These are phyloP conservation scores for Dromas ardeola DNA, from an alignment of 2,113 vertebrate genomes.

Conservation along the genomic window DNA sequence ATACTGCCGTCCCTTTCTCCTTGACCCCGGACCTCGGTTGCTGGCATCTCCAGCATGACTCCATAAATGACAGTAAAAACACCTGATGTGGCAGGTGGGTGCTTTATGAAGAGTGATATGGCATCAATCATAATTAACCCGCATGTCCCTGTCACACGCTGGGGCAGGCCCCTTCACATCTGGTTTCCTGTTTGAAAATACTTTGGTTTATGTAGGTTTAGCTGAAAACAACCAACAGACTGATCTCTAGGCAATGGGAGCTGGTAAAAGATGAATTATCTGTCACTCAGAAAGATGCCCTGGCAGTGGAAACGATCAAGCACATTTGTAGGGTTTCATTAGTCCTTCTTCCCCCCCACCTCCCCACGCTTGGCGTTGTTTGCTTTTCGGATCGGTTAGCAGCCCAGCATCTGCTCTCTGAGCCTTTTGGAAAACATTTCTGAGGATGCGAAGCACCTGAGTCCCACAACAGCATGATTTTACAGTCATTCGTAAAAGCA, in stretches of 20 bases:
- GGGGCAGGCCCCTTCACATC: slow-evolving; percentile 78
- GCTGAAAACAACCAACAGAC: slow-evolving; percentile 72
- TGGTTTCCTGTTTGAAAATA: slow-evolving; percentile 81
- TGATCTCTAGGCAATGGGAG: slow-evolving; percentile 71
- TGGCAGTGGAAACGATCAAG: slow-evolving; percentile 68
- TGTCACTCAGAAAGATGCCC: slow-evolving; percentile 73
- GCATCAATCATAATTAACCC: slow-evolving; percentile 88
- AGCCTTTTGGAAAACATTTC: slow-evolving; percentile 32
- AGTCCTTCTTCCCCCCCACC: background rate
- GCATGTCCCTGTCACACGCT: slow-evolving; percentile 62
- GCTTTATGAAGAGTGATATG: slow-evolving; percentile 75
- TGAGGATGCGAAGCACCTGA: background rate
- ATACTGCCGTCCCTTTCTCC: slow-evolving; percentile 38
- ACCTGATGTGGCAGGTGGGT: slow-evolving; percentile 68
- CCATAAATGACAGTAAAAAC: slow-evolving; percentile 62
- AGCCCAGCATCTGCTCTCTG: slow-evolving; percentile 56
- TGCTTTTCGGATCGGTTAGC: slow-evolving; percentile 58
- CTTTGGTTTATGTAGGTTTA: slow-evolving; percentile 69
- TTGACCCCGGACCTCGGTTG: slow-evolving; percentile 61
- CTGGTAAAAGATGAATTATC: slow-evolving; percentile 80
- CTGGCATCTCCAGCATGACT: slow-evolving; percentile 29
- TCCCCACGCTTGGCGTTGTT: background rate
- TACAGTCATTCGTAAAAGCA: background rate
- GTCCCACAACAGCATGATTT: background rate
- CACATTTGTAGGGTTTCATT: slow-evolving; percentile 54